These are phyloP conservation scores for Thymelicus acteon DNA, from an alignment of 2,888 invertebrate species.

Conservation along the genomic window DNA sequence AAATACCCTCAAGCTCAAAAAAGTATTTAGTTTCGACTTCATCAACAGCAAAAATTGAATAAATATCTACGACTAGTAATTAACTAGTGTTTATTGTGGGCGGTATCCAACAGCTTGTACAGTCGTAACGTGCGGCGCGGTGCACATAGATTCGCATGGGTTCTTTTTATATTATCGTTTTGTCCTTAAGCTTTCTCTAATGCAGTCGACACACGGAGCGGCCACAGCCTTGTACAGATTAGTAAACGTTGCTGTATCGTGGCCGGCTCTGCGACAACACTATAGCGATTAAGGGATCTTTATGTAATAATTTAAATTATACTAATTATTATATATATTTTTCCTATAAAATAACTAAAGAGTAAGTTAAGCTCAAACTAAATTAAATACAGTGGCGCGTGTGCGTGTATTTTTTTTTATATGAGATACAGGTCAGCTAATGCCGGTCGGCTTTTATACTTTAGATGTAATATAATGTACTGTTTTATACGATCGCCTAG, in stretches of 20 bases:
- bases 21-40: neutral
- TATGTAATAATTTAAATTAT: slow-evolving; percentile 83
- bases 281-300: slow-evolving; percentile 70
- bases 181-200: slow-evolving; percentile 61
- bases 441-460: slow-evolving; percentile 77
- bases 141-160: slow-evolving; percentile 50
- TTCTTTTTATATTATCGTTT: slow-evolving; percentile 65
- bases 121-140: slow-evolving; percentile 39
- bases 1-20: slow-evolving; percentile 23
- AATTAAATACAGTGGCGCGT: slow-evolving; percentile 61
- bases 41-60: neutral
- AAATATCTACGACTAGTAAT: neutral
- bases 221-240: slow-evolving; percentile 55
- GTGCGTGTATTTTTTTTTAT: slow-evolving; percentile 55
- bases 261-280: slow-evolving; percentile 45
- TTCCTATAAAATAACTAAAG: slow-evolving; percentile 77
- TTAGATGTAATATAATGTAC: slow-evolving; percentile 73
- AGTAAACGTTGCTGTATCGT: slow-evolving; percentile 51
- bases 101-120: neutral
- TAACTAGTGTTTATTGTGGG: slow-evolving; percentile 3
- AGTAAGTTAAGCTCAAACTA: slow-evolving; percentile 83
- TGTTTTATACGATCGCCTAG: slow-evolving; percentile 69
- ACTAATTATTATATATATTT: slow-evolving; percentile 79
- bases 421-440: slow-evolving; percentile 58
- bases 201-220: slow-evolving; percentile 53